These are phyloP conservation scores for Opisthograptis luteolata DNA, from an alignment of 2,888 invertebrate genomes.

Conservation along the genomic window DNA sequence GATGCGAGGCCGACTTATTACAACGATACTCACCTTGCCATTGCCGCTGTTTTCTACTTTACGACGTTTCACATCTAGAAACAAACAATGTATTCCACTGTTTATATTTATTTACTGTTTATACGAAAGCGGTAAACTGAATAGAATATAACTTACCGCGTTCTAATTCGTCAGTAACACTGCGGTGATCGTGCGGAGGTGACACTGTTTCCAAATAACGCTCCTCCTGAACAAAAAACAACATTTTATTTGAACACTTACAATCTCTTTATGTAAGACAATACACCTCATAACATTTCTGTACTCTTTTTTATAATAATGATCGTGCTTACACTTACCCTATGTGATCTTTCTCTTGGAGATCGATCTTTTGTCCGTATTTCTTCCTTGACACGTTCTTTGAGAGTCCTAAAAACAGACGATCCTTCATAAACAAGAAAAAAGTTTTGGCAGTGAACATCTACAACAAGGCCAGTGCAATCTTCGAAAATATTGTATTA, in stretches of 20 bases:
- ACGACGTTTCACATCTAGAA: conserved; percentile 91
- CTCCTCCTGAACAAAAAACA: conserved; percentile 64
- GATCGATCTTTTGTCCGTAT: conserved; percentile 84
- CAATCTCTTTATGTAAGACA: not conserved
- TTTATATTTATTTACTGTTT: too few relatives aligned
- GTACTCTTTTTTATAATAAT: too few relatives aligned
- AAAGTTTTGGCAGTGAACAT: too few relatives aligned
- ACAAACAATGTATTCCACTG: conserved; percentile 22
- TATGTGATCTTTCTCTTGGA: conserved; percentile 73
- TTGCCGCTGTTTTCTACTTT: conserved; percentile 90
- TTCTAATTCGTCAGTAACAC: conserved; percentile 76
- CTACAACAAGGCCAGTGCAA: too few relatives aligned
- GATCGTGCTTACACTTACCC: conserved; percentile 52
- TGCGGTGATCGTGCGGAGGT: conserved; percentile 82
- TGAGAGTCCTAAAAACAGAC: conserved; percentile 63
- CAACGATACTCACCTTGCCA: conserved; percentile 92
- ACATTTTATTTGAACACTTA: not conserved
- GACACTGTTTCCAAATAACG: conserved; percentile 78
- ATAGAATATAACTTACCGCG: conserved; percentile 63
- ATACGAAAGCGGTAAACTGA: too few relatives aligned
- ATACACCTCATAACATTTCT: too few relatives aligned
- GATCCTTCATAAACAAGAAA: not conserved
- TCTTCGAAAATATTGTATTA: too few relatives aligned
- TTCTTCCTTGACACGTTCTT: conserved; percentile 86
- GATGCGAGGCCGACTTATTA: conserved; percentile 69